phyloP scores from a whole-genome alignment of 1,140 invertebrate genomes.

The Sminthurides bifidus region DNA sequence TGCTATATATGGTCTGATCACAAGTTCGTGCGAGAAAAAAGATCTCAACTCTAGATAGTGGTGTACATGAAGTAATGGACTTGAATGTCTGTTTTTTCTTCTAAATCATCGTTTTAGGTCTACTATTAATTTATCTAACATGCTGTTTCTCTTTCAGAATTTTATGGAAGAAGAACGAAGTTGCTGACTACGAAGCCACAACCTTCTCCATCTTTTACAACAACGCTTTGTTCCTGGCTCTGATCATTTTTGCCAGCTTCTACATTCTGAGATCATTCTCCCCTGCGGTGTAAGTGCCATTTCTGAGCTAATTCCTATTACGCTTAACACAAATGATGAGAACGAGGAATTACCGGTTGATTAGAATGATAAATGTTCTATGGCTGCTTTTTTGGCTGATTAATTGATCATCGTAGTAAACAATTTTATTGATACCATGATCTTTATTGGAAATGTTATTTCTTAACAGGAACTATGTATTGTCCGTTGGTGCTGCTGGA shows the following conservation, averaged over 20 bases:
- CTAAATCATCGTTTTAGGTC: not conserved
- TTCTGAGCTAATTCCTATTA: not conserved
- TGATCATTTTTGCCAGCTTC: constrained; percentile 90
- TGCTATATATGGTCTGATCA: constrained; percentile 24
- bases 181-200: constrained; percentile 97
- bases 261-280: constrained; percentile 81
- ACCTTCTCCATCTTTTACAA: constrained; percentile 99
- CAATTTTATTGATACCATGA: not conserved
- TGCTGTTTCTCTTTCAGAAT: constrained; percentile 41
- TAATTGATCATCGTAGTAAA: not conserved
- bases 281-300: constrained; percentile 59
- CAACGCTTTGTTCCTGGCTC: constrained; percentile 87
- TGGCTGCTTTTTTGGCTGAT: constrained; percentile 1
- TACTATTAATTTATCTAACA: constrained; percentile 10
- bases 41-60: too few relatives aligned
- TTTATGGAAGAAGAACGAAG: constrained; percentile 99
- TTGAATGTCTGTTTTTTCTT: not conserved
- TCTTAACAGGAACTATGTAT: constrained; percentile 63
- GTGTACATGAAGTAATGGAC: too few relatives aligned
- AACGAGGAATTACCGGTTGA: constrained; percentile 6
- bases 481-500: constrained; percentile 72
- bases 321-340: not conserved
- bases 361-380: not conserved
- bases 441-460: not conserved
- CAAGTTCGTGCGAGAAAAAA: too few relatives aligned